Evolutionary conservation across 2,113 vertebrate genomes (phyloP), one percentile per base, ranked within the genome.

Genomic region (Amblyopsis rosae): DNA sequence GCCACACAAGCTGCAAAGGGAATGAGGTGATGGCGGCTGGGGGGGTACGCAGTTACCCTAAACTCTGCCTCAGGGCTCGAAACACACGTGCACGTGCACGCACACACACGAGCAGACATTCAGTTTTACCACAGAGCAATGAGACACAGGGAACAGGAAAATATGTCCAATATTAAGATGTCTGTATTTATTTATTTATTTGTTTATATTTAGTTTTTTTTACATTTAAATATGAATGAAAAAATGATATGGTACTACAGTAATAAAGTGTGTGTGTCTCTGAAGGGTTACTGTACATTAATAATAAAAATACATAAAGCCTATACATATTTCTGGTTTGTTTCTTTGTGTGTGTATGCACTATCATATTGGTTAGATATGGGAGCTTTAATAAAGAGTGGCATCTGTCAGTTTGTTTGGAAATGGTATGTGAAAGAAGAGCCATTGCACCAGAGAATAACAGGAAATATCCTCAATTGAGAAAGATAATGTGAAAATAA

Each of bases 1-100:
- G 84, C 84, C 85, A 77, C 87, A 88, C 86, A 86, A 87, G 82
- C 86, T 79, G 81, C 83, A 88, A 79, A 90, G 85, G 83, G 82
- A 87, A 74, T 57, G 3, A 55, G 80, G 77, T 79, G 75, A 77
- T 75, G 75, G 78, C 65, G 62, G 70, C 71, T 60, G 67, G 62
- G 59, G 26, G 54, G 80, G 70, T 72, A 60, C 69, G 81, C 76
- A 70, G 87, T 89, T 87, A 85, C 72, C 87, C 80, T 89, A 91
- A 87, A 89, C 77, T 87, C 72, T 81, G 90, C 88, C 75, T 72
- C 86, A 85, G 83, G 86, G 89, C 75, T 72, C 17, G 48, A 80
- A 73, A 67, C 57, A 82, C 78, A 82, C 72, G 76, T 63, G 56
- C 35, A 69, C n/a, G 56, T 58, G 55, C 32, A 55, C 49, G 70